Conservation (phyloP, 35 echinoderm and acorn worm species). For the Ptychodera flava region DNA sequence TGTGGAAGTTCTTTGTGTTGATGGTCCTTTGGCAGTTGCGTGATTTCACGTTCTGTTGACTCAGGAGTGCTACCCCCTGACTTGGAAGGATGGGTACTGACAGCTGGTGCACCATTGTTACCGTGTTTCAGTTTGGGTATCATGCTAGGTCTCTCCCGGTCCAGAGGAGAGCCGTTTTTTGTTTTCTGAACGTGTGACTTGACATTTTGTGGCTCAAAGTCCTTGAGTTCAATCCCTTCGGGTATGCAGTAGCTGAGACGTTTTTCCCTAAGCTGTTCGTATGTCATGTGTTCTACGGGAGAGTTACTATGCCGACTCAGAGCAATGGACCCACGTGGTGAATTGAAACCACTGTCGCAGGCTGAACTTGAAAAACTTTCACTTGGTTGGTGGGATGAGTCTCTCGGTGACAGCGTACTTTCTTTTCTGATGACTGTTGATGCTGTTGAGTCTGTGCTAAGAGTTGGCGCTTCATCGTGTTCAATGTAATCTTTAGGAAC, state of each 20-base stretch:
- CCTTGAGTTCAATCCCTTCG: neutral
- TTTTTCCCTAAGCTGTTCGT: neutral
- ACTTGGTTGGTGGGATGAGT: constrained; percentile 37
- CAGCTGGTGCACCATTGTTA: neutral
- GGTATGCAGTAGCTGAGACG: neutral
- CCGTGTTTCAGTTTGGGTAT: neutral
- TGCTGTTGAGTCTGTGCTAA: constrained; percentile 9
- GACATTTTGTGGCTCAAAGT: neutral
- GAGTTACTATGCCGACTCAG: constrained; percentile 34
- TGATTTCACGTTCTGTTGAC: neutral
- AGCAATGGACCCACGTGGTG: constrained; percentile 70
- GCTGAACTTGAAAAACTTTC: constrained; percentile 88
- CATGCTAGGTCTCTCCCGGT: neutral
- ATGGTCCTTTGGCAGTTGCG: neutral
- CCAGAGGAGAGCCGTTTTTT: neutral
- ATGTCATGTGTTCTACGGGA: constrained; percentile 4
- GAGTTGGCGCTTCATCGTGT: constrained; percentile 32
- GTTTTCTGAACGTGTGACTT: neutral
- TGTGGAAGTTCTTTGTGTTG: neutral
- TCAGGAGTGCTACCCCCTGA: neutral
- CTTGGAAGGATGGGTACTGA: neutral
- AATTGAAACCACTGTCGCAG: constrained; percentile 95
- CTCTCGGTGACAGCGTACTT: neutral
- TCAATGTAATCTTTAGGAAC: constrained; percentile 30
- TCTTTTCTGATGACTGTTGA: neutral